Conservation (phyloP, 2,888 invertebrate genomes). For the Cataglyphis albicans region DNA sequence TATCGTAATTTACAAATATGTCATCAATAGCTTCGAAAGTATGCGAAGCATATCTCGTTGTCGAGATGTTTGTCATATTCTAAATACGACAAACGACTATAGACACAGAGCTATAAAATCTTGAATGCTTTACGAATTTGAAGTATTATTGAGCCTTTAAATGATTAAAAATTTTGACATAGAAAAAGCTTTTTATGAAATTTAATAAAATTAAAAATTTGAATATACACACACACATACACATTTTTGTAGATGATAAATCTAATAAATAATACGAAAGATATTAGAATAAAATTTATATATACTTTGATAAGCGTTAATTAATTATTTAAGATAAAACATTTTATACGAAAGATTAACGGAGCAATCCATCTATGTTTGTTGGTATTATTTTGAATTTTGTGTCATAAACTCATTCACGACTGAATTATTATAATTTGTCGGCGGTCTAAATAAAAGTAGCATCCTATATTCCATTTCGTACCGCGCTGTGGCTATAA, state of each 20-base stretch:
- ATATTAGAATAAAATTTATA: neutral
- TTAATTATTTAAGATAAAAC: conserved; percentile 21
- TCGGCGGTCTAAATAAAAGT: conserved; percentile 50
- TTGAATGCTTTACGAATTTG: neutral
- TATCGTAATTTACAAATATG: no score
- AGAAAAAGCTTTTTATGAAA: neutral
- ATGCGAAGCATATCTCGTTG: neutral
- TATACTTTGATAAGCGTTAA: neutral
- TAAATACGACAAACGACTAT: neutral
- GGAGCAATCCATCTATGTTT: conserved; percentile 18
- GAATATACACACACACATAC: neutral
- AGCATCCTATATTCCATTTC: conserved; percentile 51
- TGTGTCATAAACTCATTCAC: conserved; percentile 16
- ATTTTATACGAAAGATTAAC: conserved; percentile 11
- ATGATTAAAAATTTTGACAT: no score
- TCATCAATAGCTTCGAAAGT: no score
- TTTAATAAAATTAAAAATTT: neutral
- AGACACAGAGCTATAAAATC: neutral
- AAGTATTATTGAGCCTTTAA: no score
- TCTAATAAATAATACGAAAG: neutral
- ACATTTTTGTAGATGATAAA: neutral
- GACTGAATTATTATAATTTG: conserved; percentile 50
- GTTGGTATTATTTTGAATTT: conserved; percentile 22
- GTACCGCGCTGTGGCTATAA: conserved; percentile 30
- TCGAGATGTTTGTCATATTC: neutral